Conservation (phyloP, 30 jellyfish, hydroid and myxozoan genomes). For the Turritopsis dohrnii region DNA sequence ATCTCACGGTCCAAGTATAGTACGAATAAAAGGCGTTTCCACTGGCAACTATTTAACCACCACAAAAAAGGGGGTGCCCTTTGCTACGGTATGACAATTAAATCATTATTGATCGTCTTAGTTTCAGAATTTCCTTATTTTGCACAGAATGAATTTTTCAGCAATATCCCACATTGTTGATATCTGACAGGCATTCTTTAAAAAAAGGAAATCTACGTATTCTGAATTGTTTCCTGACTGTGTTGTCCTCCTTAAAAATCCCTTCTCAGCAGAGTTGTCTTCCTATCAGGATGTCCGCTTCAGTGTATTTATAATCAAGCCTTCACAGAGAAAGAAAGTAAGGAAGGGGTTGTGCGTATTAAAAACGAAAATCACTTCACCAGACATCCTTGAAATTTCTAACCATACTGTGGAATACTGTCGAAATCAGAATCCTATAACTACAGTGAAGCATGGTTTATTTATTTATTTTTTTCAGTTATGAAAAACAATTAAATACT, state of each 20-base stretch:
- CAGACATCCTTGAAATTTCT: not conserved
- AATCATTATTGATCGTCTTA: not conserved
- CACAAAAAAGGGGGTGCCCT: slow-evolving; percentile 42
- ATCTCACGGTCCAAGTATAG: slow-evolving; percentile 80
- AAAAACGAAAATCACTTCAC: not conserved
- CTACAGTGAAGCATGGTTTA: not conserved
- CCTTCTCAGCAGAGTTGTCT: not conserved
- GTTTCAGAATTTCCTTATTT: not conserved
- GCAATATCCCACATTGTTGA: not conserved
- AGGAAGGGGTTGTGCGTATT: not conserved
- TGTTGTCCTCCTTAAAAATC: not conserved
- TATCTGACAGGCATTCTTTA: not conserved
- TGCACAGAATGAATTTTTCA: not conserved
- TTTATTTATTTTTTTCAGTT: not conserved
- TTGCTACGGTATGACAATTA: slow-evolving; percentile 43
- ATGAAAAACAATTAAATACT: not conserved
- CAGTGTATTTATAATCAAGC: not conserved
- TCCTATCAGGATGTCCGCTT: not conserved
- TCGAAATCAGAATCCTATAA: not conserved
- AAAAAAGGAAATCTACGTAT: not conserved
- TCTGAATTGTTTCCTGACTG: not conserved
- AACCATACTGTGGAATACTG: not conserved
- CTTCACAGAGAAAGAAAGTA: not conserved
- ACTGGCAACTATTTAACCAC: slow-evolving; percentile 59
- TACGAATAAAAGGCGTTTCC: slow-evolving; percentile 66